Conservation (phyloP, 2,888 invertebrate genomes). For the Lycia hirtaria region DNA sequence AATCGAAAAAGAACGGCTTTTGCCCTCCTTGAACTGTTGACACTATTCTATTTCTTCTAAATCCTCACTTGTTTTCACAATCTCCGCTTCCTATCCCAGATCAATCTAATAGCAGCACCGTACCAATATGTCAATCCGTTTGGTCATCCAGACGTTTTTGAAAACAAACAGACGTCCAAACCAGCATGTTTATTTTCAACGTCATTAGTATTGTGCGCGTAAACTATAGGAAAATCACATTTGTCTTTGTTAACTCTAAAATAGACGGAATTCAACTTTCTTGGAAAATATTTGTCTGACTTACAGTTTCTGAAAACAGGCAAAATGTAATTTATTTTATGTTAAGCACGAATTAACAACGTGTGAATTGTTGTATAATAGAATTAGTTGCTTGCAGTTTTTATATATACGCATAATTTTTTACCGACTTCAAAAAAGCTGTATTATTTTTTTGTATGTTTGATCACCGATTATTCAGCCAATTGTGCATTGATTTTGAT, state of each 20-base stretch:
- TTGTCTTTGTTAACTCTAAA: constrained; percentile 47
- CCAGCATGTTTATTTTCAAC: constrained; percentile 75
- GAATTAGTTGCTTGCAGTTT: too few species aligned
- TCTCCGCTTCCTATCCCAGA: constrained; percentile 53
- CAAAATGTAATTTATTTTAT: not conserved
- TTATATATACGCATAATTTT: too few species aligned
- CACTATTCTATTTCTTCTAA: not conserved
- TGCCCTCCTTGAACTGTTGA: too few species aligned
- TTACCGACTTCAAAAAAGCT: too few species aligned
- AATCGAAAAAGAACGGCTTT: too few species aligned
- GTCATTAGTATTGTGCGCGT: constrained; percentile 49
- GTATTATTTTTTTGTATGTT: too few species aligned
- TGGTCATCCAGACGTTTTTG: constrained; percentile 65
- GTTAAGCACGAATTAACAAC: not conserved
- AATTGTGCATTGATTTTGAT: too few species aligned
- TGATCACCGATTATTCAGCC: too few species aligned
- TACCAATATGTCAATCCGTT: constrained; percentile 73
- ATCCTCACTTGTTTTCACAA: constrained; percentile 9
- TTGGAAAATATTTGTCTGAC: constrained; percentile 7
- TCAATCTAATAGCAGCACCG: constrained; percentile 66
- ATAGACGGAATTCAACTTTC: constrained; percentile 18
- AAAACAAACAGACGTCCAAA: constrained; percentile 72
- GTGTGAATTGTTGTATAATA: too few species aligned
- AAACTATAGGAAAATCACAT: constrained; percentile 54
- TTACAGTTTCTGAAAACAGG: constrained; percentile 1